These are phyloP conservation scores for Colinus virginianus DNA, from an alignment of 2,113 vertebrate genomes.

Conservation along the genomic window DNA sequence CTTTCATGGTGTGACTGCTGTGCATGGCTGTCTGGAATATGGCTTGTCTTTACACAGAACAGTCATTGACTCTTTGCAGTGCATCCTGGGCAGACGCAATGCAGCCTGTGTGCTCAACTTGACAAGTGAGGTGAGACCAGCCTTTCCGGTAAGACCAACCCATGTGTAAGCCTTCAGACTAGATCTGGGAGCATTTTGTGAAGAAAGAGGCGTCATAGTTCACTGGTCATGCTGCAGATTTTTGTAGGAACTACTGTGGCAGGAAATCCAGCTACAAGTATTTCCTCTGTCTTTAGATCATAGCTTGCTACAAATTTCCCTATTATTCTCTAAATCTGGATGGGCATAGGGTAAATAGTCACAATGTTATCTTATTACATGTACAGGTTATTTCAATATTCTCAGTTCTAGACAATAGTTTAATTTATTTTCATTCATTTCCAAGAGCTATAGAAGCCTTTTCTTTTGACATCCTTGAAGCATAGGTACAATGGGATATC, in stretches of 20 bases:
- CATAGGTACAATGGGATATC: slow-evolving; percentile 48
- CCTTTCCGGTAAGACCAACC: not conserved
- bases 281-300: not conserved
- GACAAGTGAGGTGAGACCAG: not conserved
- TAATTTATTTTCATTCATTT: slow-evolving; percentile 61
- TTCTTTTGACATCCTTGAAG: slow-evolving; percentile 43
- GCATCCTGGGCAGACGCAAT: not conserved
- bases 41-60: not conserved
- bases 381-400: slow-evolving; percentile 30
- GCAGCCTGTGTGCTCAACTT: not conserved
- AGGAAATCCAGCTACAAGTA: slow-evolving; percentile 15
- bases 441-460: slow-evolving; percentile 35
- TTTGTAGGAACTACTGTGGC: not conserved
- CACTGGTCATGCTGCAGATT: not conserved
- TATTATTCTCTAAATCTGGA: slow-evolving; percentile 9
- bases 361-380: slow-evolving; percentile 35
- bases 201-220: not conserved
- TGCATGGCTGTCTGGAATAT: too few species aligned
- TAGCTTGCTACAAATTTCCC: slow-evolving; percentile 15
- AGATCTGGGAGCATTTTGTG: not conserved
- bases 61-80: not conserved
- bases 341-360: slow-evolving; percentile 27
- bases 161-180: not conserved
- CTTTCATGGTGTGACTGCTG: too few species aligned
- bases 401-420: slow-evolving; percentile 29